These are phyloP conservation scores for Lithophane semibrunnea DNA, from an alignment of 2,888 invertebrate species.

Conservation along the genomic window DNA sequence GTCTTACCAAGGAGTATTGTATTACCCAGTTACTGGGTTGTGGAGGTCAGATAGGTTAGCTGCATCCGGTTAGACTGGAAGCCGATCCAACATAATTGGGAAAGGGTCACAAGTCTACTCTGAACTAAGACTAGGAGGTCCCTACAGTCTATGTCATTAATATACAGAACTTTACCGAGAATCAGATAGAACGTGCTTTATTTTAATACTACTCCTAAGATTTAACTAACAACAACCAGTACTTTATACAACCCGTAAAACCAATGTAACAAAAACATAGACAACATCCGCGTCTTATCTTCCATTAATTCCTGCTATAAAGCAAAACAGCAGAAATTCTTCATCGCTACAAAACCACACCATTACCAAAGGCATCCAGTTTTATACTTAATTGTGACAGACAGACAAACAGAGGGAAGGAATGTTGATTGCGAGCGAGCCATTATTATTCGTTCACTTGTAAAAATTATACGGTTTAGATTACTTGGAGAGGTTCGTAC, in stretches of 20 bases:
- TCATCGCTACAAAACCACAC: conserved; percentile 32
- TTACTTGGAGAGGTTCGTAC: conserved; percentile 3
- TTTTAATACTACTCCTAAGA: not conserved
- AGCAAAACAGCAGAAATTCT: conserved; percentile 42
- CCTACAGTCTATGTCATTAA: not conserved
- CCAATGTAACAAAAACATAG: conserved; percentile 6
- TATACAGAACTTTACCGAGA: not conserved
- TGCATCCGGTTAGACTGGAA: too few species aligned
- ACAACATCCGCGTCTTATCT: conserved; percentile 30
- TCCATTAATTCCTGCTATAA: conserved; percentile 25
- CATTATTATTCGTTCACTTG: conserved; percentile 49
- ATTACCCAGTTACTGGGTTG: too few species aligned
- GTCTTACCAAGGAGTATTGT: too few species aligned
- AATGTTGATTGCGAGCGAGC: conserved; percentile 61
- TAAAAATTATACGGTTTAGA: conserved; percentile 51
- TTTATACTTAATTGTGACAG: conserved; percentile 54
- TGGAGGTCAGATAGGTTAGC: too few species aligned
- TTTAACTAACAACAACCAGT: not conserved
- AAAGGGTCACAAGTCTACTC: too few species aligned
- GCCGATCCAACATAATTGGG: too few species aligned
- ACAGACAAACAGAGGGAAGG: conserved; percentile 46
- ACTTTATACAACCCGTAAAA: not conserved
- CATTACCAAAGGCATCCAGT: conserved; percentile 50
- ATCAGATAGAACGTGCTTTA: not conserved
- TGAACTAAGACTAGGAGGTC: too few species aligned